A percentile compares a stretch with the other conserved stretches of the same genome.
Conservation (phyloP, 2,113 vertebrate genomes). For the Malurus alboscapulatus region DNA sequence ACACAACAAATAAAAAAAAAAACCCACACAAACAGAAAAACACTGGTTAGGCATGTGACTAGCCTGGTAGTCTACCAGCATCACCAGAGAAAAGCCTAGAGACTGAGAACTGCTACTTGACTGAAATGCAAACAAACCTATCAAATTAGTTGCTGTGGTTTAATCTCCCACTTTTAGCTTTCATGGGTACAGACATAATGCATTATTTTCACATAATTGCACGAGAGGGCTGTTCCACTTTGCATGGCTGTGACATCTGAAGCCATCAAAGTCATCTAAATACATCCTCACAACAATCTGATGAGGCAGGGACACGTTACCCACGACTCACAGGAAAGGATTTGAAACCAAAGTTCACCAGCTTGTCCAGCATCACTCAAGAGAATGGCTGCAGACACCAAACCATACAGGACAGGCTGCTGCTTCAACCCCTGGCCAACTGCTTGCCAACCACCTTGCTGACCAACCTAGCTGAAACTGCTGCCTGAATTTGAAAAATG, state of each 20-base stretch:
- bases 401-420: not conserved
- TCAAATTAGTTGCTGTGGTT: not conserved
- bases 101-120: not conserved
- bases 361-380: not conserved
- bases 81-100: not conserved
- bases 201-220: not conserved
- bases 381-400: not conserved
- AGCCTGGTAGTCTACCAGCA: not conserved
- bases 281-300: not conserved
- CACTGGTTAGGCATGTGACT: not conserved
- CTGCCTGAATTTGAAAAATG: not conserved
- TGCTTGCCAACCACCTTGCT: not conserved
- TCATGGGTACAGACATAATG: not conserved
- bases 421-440: not conserved
- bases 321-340: not conserved
- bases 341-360: not conserved
- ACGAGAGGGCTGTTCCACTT: not conserved
- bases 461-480: not conserved
- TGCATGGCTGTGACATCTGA: not conserved
- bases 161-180: not conserved
- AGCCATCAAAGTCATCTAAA: not conserved
- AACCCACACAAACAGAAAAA: not conserved
- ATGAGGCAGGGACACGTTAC: not conserved
- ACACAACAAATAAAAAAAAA: not conserved
- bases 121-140: not conserved